Conservation (phyloP, 2,797 vertebrate genomes). For the Poeciliopsis gracilis region DNA sequence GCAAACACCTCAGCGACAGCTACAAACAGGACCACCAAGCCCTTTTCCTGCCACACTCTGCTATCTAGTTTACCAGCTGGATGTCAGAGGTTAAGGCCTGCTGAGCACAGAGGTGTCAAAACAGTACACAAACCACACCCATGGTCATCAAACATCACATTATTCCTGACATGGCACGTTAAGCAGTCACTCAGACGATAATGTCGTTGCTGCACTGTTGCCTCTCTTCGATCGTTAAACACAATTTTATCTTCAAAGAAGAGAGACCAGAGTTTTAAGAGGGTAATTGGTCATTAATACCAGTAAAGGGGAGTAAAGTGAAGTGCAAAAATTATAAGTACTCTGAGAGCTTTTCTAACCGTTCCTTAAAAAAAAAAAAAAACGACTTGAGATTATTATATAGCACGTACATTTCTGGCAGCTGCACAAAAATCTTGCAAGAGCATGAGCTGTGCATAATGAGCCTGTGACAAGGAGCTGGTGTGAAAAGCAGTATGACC, state of each 20-base stretch:
- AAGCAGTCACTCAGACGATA: slow-evolving; percentile 16
- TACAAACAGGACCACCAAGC: slow-evolving; percentile 52
- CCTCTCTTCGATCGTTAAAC: background rate
- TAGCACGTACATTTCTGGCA: slow-evolving; percentile 50
- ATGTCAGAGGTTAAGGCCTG: slow-evolving; percentile 76
- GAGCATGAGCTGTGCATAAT: slow-evolving; percentile 53
- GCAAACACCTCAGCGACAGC: slow-evolving; percentile 68
- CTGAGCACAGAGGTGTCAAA: slow-evolving; percentile 66
- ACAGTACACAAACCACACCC: slow-evolving; percentile 39
- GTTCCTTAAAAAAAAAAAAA: slow-evolving; percentile 23
- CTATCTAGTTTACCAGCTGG: slow-evolving; percentile 70
- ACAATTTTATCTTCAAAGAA: background rate
- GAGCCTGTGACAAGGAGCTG: slow-evolving; percentile 61
- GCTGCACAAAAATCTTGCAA: slow-evolving; percentile 42
- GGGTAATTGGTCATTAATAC: background rate
- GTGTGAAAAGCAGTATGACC: slow-evolving; percentile 63
- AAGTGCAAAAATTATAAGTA: slow-evolving; percentile 20
- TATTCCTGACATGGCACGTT: slow-evolving; percentile 26
- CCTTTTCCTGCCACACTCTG: slow-evolving; percentile 64
- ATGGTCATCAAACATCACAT: slow-evolving; percentile 51
- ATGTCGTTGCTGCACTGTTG: background rate
- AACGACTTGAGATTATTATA: slow-evolving; percentile 38
- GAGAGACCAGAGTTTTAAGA: background rate
- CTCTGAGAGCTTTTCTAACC: slow-evolving; percentile 21
- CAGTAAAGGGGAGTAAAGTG: background rate